phyloP scores from a whole-genome alignment of 2,797 vertebrate species.

The Accipiter minullus region DNA sequence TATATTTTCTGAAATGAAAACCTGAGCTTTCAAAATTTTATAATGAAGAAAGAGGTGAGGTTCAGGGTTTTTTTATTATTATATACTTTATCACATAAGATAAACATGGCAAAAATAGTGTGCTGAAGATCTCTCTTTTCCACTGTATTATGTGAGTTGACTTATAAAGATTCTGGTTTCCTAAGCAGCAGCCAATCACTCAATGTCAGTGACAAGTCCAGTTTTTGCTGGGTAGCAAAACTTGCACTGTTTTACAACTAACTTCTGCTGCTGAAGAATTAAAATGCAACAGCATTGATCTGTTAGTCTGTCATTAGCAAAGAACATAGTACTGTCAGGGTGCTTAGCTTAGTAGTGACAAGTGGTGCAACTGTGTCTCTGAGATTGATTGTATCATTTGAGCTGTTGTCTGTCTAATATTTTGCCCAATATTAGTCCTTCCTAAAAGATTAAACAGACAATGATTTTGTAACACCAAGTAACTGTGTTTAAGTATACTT shows the following conservation, averaged over 20 bases:
- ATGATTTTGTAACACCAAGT: background rate
- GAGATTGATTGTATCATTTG: background rate
- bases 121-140: background rate
- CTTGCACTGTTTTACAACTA: background rate
- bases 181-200: background rate
- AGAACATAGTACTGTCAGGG: background rate
- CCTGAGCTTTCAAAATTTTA: background rate
- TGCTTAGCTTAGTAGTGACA: background rate
- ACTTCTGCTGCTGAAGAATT: background rate
- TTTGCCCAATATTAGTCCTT: background rate
- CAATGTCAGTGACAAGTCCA: background rate
- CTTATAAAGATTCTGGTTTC: background rate
- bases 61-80: background rate
- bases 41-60: background rate
- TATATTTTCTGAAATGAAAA: background rate
- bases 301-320: background rate
- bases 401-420: background rate
- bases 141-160: background rate
- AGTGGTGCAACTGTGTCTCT: background rate
- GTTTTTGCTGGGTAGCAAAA: background rate
- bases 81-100: background rate
- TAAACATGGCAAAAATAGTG: background rate
- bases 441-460: background rate
- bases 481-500: background rate
- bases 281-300: background rate